Conservation (phyloP, 2,113 vertebrate genomes). For the Perca fluviatilis region DNA sequence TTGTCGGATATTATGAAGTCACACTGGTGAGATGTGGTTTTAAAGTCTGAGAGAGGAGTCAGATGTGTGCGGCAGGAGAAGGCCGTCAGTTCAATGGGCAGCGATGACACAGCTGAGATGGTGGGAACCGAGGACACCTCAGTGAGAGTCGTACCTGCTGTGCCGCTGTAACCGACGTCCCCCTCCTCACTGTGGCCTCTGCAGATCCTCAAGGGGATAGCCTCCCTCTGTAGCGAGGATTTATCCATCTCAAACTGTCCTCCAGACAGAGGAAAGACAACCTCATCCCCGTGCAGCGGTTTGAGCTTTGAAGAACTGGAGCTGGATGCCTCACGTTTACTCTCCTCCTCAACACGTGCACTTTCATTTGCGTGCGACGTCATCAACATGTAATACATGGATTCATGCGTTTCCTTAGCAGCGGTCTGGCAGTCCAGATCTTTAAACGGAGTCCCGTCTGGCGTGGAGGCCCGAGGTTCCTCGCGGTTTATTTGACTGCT, state of each 20-base stretch:
- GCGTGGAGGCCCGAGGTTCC: conserved; percentile 1
- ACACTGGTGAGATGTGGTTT: not conserved
- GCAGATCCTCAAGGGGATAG: conserved; percentile 18
- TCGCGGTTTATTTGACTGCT: not conserved
- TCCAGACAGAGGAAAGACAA: not conserved
- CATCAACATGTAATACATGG: not conserved
- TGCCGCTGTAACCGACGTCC: not conserved
- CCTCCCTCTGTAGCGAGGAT: not conserved
- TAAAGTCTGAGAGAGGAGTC: not conserved
- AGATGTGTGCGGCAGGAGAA: not conserved
- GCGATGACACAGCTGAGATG: not conserved
- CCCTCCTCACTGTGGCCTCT: not conserved
- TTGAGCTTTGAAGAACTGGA: not conserved
- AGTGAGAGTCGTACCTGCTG: not conserved
- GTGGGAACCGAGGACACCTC: conserved; percentile 32
- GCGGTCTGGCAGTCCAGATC: not conserved
- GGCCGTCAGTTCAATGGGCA: conserved; percentile 7
- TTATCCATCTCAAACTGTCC: not conserved
- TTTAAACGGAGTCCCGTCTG: not conserved
- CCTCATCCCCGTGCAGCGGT: not conserved
- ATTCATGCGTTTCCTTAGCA: not conserved
- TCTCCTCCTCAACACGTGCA: not conserved
- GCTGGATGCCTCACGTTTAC: not conserved
- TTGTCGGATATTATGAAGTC: conserved; percentile 1
- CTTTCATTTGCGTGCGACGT: not conserved